Percentiles rank a stretch among this genome's conserved stretches.
Evolutionary conservation across 2,113 vertebrate genomes (phyloP).

Genomic region (Tachysurus vachellii): DNA sequence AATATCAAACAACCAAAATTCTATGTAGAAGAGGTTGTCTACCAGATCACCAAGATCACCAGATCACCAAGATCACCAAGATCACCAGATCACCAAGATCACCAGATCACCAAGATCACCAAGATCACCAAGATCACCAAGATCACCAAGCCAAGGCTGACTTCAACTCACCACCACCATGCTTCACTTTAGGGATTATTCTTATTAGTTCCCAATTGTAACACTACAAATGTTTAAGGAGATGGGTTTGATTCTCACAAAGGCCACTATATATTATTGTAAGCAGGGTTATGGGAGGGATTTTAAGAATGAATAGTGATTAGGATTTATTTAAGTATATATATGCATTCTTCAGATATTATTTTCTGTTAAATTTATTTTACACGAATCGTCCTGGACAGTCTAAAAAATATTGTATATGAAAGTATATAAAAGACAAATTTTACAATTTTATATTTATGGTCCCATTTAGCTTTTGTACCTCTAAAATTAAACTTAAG

Average conservation of each 20-base stretch:
- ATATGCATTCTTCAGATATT: not conserved
- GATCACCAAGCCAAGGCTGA: not conserved
- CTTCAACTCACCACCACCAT: not conserved
- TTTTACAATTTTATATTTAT: too few relatives aligned
- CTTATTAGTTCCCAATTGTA: not conserved
- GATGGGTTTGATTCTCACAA: not conserved
- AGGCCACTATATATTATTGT: not conserved
- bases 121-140: not conserved
- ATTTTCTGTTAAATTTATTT: too few relatives aligned
- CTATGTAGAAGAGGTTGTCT: not conserved
- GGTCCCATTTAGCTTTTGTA: too few relatives aligned
- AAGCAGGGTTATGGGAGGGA: not conserved
- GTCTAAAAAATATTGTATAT: not conserved
- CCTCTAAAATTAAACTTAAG: too few relatives aligned
- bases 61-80: not conserved
- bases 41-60: not conserved
- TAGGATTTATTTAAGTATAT: not conserved
- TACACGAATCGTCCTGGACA: not conserved
- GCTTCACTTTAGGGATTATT: not conserved
- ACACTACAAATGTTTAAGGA: not conserved
- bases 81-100: not conserved
- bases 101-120: not conserved
- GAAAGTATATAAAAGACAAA: not conserved
- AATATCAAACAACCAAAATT: not conserved
- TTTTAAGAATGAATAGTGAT: not conserved